Evolutionary conservation across 2,113 vertebrate genomes (phyloP), one percentile per base, ranked within the genome.

Genomic region (Actenoides hombroni): DNA sequence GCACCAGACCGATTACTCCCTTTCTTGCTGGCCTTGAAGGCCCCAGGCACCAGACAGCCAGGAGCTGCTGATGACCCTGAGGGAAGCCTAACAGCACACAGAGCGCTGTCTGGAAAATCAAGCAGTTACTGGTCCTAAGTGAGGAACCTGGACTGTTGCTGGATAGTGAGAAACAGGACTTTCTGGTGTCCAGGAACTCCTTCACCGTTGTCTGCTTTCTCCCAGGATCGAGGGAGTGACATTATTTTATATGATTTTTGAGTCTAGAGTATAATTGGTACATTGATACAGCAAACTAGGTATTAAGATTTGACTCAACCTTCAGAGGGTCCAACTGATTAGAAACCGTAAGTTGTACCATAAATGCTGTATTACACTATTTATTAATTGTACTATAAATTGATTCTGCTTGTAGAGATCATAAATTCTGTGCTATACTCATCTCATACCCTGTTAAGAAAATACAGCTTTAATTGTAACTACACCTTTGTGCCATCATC

Each of bases 1-100:
- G 73, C 0, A 0, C 42, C 53, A 40, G 35, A 42, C 35, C 2
- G 0, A 40, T 35, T 15, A 35, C 48, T 77, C 37, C 63, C 39
- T 82, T 82, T 40, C 49, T 48, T 74, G 15, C 18, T 4, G 16
- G 31, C 69, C 74, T n/a, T 48, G 29, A 49, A 70, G 35, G 65
- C 11, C 25, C 2, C 56, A 56, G 49, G 60, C 59, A 69, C 5
- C 0, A 0, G 35, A 21, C 88, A 93, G 40, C 13, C 18, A 35
- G 48, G 12, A 26, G 23, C 68, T 82, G 70, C 6, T 67, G 10
- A 10, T 59, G 31, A 37, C 11, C 13, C 23, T 1, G 0, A n/a
- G 54, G 39, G 60, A 68, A 51, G 31, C 9, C 1, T 31, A 31
- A 78, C 39, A 81, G 35, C 25, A 3, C 63, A 40, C n/a, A 69